Conservation (phyloP, 2,888 invertebrate genomes). For the Meloe dianella region DNA sequence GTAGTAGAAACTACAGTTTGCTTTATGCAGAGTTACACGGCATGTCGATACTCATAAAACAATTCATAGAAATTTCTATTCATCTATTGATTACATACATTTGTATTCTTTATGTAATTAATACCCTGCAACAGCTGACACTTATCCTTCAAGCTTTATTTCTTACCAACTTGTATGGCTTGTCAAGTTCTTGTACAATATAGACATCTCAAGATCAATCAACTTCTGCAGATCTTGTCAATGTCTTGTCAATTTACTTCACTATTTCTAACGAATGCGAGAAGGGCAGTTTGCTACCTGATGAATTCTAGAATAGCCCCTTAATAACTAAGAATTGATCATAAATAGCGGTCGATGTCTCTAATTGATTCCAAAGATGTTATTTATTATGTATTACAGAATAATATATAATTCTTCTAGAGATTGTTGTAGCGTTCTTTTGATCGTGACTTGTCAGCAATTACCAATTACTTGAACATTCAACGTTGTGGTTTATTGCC, state of each 20-base stretch:
- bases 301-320: conserved; percentile 16
- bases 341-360: conserved; percentile 24
- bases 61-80: too few species aligned
- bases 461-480: conserved; percentile 25
- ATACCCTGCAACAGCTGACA: too few species aligned
- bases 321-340: conserved; percentile 24
- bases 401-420: conserved; percentile 20
- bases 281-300: conserved; percentile 14
- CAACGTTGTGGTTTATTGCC: conserved; percentile 21
- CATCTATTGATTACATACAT: too few species aligned
- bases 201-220: too few species aligned
- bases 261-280: too few species aligned
- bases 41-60: neutral
- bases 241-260: too few species aligned
- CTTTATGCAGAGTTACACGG: too few species aligned
- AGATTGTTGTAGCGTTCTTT: conserved; percentile 23
- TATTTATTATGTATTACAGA: conserved; percentile 27
- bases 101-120: neutral
- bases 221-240: too few species aligned
- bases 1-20: too few species aligned
- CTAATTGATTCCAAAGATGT: conserved; percentile 27
- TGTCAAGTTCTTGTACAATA: too few species aligned
- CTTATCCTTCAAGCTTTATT: neutral
- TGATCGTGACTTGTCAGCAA: conserved; percentile 27
- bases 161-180: too few species aligned